phyloP scores from a whole-genome alignment of 2,113 vertebrate species.

The Strix uralensis region DNA sequence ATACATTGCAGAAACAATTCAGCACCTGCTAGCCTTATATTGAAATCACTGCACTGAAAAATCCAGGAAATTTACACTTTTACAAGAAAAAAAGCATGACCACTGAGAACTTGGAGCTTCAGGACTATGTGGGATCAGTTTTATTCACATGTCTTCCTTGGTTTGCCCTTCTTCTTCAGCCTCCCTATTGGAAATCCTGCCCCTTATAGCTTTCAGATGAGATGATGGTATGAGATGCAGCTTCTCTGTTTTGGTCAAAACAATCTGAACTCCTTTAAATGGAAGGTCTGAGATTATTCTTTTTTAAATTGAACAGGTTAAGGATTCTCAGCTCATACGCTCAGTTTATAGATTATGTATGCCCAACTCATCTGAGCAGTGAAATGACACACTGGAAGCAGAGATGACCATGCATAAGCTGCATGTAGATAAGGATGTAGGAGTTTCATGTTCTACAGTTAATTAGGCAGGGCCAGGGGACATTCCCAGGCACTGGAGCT shows the following conservation, averaged over 20 bases:
- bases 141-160: neutral
- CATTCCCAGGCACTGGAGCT: conserved; percentile 10
- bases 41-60: neutral
- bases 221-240: neutral
- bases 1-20: neutral
- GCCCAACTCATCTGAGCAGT: neutral
- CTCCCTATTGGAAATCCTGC: neutral
- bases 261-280: neutral
- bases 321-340: neutral
- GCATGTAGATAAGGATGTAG: neutral
- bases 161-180: neutral
- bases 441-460: conserved; percentile 10
- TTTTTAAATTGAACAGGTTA: neutral
- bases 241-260: neutral
- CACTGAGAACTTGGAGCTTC: neutral
- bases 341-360: neutral
- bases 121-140: neutral
- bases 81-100: neutral
- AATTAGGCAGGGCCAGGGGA: conserved; percentile 33
- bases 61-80: neutral
- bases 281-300: neutral
- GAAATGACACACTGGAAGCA: neutral
- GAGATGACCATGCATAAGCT: neutral
- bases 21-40: neutral
- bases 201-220: neutral